These are phyloP conservation scores for Muscicapa striata DNA, from an alignment of 2,797 vertebrate species.

Conservation along the genomic window DNA sequence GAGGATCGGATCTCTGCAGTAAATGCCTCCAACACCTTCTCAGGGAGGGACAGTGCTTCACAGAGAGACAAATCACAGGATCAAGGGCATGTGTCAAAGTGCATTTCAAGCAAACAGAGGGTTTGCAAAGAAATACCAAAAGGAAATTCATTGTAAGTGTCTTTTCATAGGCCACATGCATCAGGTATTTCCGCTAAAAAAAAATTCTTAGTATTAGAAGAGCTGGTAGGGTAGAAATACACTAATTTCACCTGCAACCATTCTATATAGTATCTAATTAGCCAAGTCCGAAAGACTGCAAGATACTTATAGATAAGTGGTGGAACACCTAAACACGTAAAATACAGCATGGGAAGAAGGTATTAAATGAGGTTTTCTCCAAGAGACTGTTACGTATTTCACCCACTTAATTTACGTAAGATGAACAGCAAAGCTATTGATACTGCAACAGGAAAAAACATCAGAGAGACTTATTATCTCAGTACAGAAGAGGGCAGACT, in stretches of 20 bases:
- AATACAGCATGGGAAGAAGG: neutral
- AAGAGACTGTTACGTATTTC: neutral
- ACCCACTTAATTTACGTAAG: neutral
- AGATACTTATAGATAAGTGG: neutral
- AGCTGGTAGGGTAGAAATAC: fast-evolving
- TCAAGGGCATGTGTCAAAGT: fast-evolving
- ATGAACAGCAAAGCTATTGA: neutral
- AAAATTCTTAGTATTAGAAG: neutral
- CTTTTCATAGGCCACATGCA: neutral
- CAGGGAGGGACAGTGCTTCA: neutral
- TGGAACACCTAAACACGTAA: neutral
- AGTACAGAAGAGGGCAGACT: neutral
- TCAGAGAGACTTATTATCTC: neutral
- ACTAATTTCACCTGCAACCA: neutral
- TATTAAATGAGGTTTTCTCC: neutral
- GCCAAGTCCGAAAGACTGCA: neutral
- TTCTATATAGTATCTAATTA: neutral
- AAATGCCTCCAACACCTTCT: neutral
- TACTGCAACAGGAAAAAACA: neutral
- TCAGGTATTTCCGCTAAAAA: neutral
- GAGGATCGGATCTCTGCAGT: neutral
- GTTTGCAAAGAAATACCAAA: neutral
- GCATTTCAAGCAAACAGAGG: neutral
- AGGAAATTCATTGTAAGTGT: neutral
- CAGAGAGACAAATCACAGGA: neutral